phyloP scores from a whole-genome alignment of 2,888 invertebrate genomes.

The Cephus spinipes region DNA sequence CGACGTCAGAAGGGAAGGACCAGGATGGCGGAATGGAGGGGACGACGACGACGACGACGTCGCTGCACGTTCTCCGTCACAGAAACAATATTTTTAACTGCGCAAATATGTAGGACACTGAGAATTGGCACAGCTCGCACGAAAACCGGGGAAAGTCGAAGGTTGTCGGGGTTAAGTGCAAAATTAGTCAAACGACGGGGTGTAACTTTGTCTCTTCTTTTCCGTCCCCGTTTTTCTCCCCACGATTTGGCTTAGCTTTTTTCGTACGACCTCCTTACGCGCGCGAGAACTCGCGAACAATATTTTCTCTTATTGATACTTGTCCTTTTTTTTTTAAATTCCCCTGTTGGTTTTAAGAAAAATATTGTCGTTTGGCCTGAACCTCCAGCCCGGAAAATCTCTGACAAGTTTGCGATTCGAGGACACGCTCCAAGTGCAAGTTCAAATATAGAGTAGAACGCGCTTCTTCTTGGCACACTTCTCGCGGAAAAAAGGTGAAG shows the following conservation, averaged over 20 bases:
- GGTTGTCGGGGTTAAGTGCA: conserved; percentile 8
- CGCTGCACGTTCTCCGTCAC: conserved; percentile 7
- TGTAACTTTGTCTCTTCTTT: not conserved
- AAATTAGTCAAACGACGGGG: conserved; percentile 2
- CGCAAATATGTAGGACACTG: conserved; percentile 34
- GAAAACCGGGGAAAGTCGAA: conserved; percentile 8
- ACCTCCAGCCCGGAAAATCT: not conserved
- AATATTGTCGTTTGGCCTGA: not conserved
- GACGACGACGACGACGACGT: not conserved
- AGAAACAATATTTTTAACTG: conserved; percentile 37
- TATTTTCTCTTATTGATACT: not conserved
- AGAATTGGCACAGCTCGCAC: not conserved
- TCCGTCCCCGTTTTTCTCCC: not conserved
- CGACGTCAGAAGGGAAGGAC: not conserved
- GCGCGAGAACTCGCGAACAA: not conserved
- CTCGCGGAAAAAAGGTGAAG: conserved; percentile 2
- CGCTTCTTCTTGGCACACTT: conserved; percentile 12
- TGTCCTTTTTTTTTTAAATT: not conserved
- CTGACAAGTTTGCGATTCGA: not conserved
- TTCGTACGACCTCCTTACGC: not conserved
- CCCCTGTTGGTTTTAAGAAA: not conserved
- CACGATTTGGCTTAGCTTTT: not conserved
- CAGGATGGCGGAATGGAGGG: not conserved
- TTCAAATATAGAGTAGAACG: conserved; percentile 26
- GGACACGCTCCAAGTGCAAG: conserved; percentile 26